A percentile compares a stretch with the other conserved stretches of the same genome.
Evolutionary conservation across 2,888 invertebrate genomes (phyloP).

Genomic region (Eueremaeus valkanovi): DNA sequence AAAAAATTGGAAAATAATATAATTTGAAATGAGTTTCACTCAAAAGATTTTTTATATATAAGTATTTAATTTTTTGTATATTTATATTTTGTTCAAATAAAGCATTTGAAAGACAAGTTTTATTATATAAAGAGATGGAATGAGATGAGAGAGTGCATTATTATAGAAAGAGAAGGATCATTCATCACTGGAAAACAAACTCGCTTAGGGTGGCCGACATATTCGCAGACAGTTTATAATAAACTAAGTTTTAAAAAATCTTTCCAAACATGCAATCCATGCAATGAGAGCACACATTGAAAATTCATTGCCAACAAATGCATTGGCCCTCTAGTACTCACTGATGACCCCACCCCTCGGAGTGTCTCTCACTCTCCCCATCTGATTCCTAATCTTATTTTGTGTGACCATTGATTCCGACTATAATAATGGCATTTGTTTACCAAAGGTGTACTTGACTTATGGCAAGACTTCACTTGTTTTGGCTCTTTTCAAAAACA

Average conservation of each 20-base stretch:
- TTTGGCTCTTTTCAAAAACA: not conserved
- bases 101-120: constrained; percentile 29
- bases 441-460: constrained; percentile 34
- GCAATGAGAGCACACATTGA: constrained; percentile 12
- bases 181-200: constrained; percentile 36
- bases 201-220: constrained; percentile 29
- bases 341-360: constrained; percentile 20
- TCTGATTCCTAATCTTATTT: constrained; percentile 35
- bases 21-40: constrained; percentile 8
- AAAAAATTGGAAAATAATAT: not conserved
- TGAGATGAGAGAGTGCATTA: constrained; percentile 19
- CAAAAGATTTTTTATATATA: not conserved
- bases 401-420: not conserved
- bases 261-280: constrained; percentile 12
- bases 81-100: constrained; percentile 27
- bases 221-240: constrained; percentile 34
- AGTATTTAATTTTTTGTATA: constrained; percentile 25
- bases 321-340: not conserved
- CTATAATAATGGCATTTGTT: constrained; percentile 23
- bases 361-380: no score
- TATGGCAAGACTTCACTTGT: no score
- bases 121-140: constrained; percentile 21
- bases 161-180: constrained; percentile 29
- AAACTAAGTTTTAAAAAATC: constrained; percentile 25
- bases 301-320: constrained; percentile 19